Evolutionary conservation across 30 jellyfish, hydroid and myxozoan species (phyloP).

Genomic region (Phacellophora camtschatica): DNA sequence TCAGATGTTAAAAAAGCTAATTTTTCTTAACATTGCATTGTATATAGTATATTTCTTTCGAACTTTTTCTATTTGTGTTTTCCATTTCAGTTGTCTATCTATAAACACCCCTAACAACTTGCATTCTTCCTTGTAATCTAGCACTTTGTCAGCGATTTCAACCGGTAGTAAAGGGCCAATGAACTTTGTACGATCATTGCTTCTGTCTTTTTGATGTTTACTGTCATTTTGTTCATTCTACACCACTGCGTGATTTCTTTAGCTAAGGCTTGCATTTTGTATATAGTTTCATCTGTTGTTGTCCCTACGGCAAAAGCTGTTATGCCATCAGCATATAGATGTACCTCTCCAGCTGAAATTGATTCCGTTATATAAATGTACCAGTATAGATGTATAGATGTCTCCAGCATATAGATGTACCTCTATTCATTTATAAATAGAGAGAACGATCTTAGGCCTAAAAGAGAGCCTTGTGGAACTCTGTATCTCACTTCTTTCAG

Average conservation of each 20-base stretch:
- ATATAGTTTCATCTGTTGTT: background rate
- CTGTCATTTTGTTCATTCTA: background rate
- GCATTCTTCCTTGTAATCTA: too few relatives aligned
- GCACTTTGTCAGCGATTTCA: too few relatives aligned
- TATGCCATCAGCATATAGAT: background rate
- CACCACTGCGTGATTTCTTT: background rate
- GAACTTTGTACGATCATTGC: background rate
- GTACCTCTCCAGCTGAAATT: too few relatives aligned
- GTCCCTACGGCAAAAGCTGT: background rate
- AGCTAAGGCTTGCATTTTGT: background rate
- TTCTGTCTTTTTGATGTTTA: background rate
- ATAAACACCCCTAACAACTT: too few relatives aligned
- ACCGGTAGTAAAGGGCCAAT: too few relatives aligned
- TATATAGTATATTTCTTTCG: background rate
- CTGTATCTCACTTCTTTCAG: constrained; percentile 4
- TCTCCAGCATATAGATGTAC: too few relatives aligned
- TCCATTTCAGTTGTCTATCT: too few relatives aligned
- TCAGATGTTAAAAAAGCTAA: background rate
- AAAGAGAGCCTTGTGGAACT: constrained; percentile 66
- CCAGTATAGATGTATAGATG: too few relatives aligned
- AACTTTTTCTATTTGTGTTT: too few relatives aligned
- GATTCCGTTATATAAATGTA: too few relatives aligned
- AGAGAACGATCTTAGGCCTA: constrained; percentile 38
- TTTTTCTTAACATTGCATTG: background rate
- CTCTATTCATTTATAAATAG: background rate